Evolutionary conservation across 2,113 vertebrate species (phyloP).

Genomic region (Cryptotis parvus): DNA sequence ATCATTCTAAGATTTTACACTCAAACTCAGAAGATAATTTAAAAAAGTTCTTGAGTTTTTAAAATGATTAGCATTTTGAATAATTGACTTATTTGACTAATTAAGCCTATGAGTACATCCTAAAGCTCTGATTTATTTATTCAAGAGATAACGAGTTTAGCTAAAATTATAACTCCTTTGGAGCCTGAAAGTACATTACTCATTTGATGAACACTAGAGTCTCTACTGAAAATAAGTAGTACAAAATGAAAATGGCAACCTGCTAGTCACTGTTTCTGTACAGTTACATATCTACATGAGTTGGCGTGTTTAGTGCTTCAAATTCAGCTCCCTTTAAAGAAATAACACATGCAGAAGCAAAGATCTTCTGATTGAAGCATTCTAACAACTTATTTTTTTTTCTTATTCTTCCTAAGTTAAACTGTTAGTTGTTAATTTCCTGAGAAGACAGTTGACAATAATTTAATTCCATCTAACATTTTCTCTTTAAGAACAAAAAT

Average conservation of each 20-base stretch:
- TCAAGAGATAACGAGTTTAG: conserved; percentile 47
- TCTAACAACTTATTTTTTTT: neutral
- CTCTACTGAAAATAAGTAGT: neutral
- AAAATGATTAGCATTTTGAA: conserved; percentile 55
- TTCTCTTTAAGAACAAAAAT: neutral
- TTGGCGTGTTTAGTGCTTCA: neutral
- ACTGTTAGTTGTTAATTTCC: no score
- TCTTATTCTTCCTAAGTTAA: no score
- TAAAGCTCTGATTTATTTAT: conserved; percentile 57
- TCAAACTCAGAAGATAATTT: conserved; percentile 46
- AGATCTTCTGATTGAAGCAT: neutral
- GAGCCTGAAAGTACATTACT: neutral
- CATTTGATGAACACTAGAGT: conserved; percentile 18
- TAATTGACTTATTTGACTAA: conserved; percentile 65
- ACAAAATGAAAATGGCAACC: neutral
- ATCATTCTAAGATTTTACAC: conserved; percentile 24
- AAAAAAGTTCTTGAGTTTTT: neutral
- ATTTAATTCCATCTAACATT: neutral
- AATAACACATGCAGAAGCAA: neutral
- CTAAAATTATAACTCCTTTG: conserved; percentile 39
- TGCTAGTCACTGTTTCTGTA: no score
- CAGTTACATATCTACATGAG: neutral
- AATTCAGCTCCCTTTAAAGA: neutral
- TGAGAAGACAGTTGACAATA: neutral
- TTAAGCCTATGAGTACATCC: conserved; percentile 56